phyloP scores from a whole-genome alignment of 2,797 vertebrate genomes.

The Discoglossus pictus region DNA sequence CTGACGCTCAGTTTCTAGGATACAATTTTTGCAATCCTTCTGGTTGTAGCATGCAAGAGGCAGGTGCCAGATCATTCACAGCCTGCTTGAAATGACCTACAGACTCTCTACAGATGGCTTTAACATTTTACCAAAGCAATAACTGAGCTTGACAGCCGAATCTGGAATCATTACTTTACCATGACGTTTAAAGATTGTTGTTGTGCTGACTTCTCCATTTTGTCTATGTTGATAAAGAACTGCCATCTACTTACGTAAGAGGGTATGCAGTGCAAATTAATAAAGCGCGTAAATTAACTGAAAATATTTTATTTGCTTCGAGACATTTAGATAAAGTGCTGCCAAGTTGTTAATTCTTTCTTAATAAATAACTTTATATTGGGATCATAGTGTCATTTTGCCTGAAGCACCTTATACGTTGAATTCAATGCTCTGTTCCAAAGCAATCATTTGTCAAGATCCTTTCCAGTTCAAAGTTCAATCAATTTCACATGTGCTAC shows the following conservation, averaged over 20 bases:
- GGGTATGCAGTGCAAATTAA: neutral
- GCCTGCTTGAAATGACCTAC: slow-evolving; percentile 57
- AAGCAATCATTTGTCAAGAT: too few relatives aligned
- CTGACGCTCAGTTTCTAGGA: slow-evolving; percentile 61
- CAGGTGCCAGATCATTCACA: slow-evolving; percentile 61
- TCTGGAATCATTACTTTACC: neutral
- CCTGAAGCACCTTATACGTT: slow-evolving; percentile 1
- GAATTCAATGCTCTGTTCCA: neutral
- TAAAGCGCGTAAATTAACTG: neutral
- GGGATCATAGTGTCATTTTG: slow-evolving; percentile 9
- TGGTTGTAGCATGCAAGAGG: slow-evolving; percentile 60
- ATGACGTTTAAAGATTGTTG: neutral
- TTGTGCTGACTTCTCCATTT: neutral
- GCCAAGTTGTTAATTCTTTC: slow-evolving; percentile 3
- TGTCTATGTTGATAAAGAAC: neutral
- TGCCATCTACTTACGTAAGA: slow-evolving; percentile 1
- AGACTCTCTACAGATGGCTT: slow-evolving; percentile 60
- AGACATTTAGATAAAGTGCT: slow-evolving; percentile 8
- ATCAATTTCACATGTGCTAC: too few relatives aligned
- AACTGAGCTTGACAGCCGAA: slow-evolving; percentile 54
- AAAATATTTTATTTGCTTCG: neutral
- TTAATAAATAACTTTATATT: slow-evolving; percentile 9
- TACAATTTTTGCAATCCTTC: slow-evolving; percentile 69
- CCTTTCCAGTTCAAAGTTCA: too few relatives aligned
- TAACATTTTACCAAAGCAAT: slow-evolving; percentile 52